Base-by-base conservation (phyloP, 1,140 invertebrate genomes). In the Theocolax elegans region DNA sequence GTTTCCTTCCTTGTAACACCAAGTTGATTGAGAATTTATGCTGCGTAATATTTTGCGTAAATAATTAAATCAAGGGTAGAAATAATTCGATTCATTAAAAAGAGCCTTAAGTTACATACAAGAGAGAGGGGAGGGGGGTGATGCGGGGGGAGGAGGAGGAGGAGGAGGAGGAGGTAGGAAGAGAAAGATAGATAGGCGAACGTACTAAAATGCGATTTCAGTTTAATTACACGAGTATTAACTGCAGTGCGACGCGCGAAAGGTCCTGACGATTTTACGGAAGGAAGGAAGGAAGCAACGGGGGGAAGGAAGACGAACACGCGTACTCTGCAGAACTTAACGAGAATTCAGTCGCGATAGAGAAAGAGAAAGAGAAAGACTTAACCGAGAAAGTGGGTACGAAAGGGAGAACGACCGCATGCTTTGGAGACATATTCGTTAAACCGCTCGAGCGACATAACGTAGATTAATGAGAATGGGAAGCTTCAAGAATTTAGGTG, bases 401-500 rank as follows among this genome's bases (percentile, higher is more conserved):
- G 49, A 31, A 38, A 13, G 13, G 19, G 31, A 38, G 60, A 48
- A 3, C 7, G 29, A 23, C 8, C 10, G 25, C 19, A n/a, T 60
- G 54, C 54, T 60, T 59, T 13, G 44, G 58, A 51, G 58, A 68
- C 46, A 62, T 51, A 62, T 69, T 69, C 58, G 58, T 63, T 63
- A 63, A 70, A 70, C 19, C 49, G 27, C 59, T 70, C 40, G 31
- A 19, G 23, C 23, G 49, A 29, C 49, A 70, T 70, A 63, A 70
- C 67, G 59, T 63, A 56, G 48, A 70, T 70, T 70, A 70, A 70
- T 70, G 59, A 63, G 59, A 63, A 54, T 62, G 35, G 19, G 15
- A 35, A 62, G 53, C 19, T 53, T 17, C 29, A 48, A 44, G 40
- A 65, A 42, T 65, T 65, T 65, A 40, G 49, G 46, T 51, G 31